These are phyloP conservation scores for Drosophila emarginata DNA, from an alignment of 2,888 invertebrate genomes.

Conservation along the genomic window DNA sequence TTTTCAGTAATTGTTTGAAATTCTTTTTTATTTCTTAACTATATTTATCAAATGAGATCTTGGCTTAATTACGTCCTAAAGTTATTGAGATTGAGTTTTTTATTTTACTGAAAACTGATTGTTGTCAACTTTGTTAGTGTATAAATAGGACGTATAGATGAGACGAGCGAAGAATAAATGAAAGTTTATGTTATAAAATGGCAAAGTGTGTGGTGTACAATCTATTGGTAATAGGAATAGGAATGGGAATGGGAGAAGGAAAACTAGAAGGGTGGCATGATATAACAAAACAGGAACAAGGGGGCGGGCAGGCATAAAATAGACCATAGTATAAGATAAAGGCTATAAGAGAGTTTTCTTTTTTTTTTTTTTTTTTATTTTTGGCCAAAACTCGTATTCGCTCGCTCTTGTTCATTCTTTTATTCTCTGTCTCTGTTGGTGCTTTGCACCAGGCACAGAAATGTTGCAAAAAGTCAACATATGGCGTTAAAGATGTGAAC, in stretches of 20 bases:
- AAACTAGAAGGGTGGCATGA: neutral
- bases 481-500: slow-evolving; percentile 82
- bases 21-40: too few species aligned
- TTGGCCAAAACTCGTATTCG: neutral
- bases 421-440: slow-evolving; percentile 36
- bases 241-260: slow-evolving; percentile 1
- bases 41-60: too few species aligned
- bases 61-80: too few species aligned
- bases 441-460: slow-evolving; percentile 5
- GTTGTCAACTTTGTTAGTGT: neutral
- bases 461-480: slow-evolving; percentile 79
- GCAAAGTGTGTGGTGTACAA: slow-evolving; percentile 72
- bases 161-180: slow-evolving; percentile 72
- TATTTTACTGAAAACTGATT: too few species aligned
- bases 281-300: slow-evolving; percentile 15
- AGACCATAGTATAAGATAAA: slow-evolving; percentile 70
- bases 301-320: slow-evolving; percentile 71
- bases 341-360: slow-evolving; percentile 47
- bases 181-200: slow-evolving; percentile 79
- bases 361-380: neutral
- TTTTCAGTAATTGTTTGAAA: too few species aligned
- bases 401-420: neutral
- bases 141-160: slow-evolving; percentile 19
- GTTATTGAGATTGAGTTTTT: too few species aligned
- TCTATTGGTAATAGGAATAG: slow-evolving; percentile 56